These are phyloP conservation scores for Plusia festucae DNA, from an alignment of 2,888 invertebrate genomes.

Conservation along the genomic window DNA sequence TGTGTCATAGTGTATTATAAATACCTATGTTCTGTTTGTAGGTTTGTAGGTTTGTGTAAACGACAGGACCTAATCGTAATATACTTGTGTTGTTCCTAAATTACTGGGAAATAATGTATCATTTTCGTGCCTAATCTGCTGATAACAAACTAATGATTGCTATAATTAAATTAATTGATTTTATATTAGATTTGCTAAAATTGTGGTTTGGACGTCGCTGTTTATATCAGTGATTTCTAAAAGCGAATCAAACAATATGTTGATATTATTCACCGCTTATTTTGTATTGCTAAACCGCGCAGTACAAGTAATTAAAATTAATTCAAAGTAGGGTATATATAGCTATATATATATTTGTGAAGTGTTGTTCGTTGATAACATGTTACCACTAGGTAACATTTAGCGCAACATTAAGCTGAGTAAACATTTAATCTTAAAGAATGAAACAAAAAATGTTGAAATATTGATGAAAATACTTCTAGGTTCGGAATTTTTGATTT, in stretches of 20 bases:
- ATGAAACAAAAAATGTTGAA: too few relatives aligned
- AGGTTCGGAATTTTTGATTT: too few relatives aligned
- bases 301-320: not conserved
- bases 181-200: slow-evolving; percentile 32
- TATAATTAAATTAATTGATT: slow-evolving; percentile 12
- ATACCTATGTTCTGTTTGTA: too few relatives aligned
- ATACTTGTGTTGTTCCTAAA: not conserved
- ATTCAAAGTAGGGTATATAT: not conserved
- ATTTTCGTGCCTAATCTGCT: not conserved
- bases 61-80: too few relatives aligned
- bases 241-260: slow-evolving; percentile 39
- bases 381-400: too few relatives aligned
- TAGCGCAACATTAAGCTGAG: too few relatives aligned
- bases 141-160: not conserved
- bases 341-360: too few relatives aligned
- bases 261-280: slow-evolving; percentile 25
- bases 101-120: slow-evolving; percentile 1
- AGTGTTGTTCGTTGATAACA: too few relatives aligned
- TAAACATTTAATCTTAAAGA: too few relatives aligned
- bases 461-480: too few relatives aligned
- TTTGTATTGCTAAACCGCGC: slow-evolving; percentile 17
- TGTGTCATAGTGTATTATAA: too few relatives aligned
- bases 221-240: slow-evolving; percentile 33
- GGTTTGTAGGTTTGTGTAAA: too few relatives aligned
- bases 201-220: slow-evolving; percentile 35